Base-by-base conservation (phyloP, 1,140 invertebrate species). In the Kradibia gibbosae region DNA sequence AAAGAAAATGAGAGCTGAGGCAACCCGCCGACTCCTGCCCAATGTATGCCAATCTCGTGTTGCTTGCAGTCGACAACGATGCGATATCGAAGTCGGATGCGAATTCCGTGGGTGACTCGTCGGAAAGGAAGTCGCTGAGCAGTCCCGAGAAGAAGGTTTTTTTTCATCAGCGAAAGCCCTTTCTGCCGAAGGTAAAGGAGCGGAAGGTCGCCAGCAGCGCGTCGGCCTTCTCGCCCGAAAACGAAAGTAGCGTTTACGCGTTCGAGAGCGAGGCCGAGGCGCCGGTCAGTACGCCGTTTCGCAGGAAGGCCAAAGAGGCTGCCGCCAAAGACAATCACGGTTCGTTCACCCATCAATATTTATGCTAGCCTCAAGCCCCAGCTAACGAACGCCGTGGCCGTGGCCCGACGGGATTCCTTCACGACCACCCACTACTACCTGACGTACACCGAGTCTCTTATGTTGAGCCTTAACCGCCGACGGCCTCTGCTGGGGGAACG, bases 241-340 rank as follows among this genome's bases (percentile, higher is more conserved):
- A 95, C 85, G 94, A 95, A 85, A 94, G 93, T 55, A 94, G 94
- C 84, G 94, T 95, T 45, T 95, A 95, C 85, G 94, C 94, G 0
- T 95, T 95, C 87, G 93, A 94, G 81, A 93, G 93, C 53, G 93
- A 93, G 20, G 91, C 88, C 82, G 93, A 92, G 81, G 83, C 89
- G 15, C 92, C 93, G 4, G 87, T 93, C 17, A 92, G 85, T 57
- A 93, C 93, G 1, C 94, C 94, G 2, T 82, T 82, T 84, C 86
- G 94, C 50, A 88, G 94, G 73, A 93, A 85, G 88, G 85, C 70
- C 80, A 90, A 82, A 83, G 77, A 89, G 1, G 53, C 70, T n/a
- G 25, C 70, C 48, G 22, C 31, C 28, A 81, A 78, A 65, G 72
- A 81, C 50, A 70, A 28, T 53, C 45, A 65, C 5, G 67, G 50